Conservation (phyloP, 2,888 invertebrate genomes). For the Macrophya alboannulata region DNA sequence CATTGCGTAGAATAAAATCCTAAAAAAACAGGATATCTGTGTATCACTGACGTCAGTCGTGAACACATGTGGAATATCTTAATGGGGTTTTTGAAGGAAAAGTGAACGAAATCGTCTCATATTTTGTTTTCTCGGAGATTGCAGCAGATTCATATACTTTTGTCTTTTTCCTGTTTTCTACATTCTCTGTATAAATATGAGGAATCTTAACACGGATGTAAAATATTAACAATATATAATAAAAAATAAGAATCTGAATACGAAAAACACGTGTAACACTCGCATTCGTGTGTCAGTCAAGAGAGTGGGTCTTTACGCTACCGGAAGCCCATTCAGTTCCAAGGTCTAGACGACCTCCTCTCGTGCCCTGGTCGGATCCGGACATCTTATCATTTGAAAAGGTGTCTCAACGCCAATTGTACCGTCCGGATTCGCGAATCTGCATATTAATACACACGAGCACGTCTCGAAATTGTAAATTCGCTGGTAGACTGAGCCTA, state of each 20-base stretch:
- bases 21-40: too few relatives aligned
- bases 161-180: too few relatives aligned
- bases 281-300: not conserved
- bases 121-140: too few relatives aligned
- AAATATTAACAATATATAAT: not conserved
- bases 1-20: too few relatives aligned
- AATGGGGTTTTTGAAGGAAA: too few relatives aligned
- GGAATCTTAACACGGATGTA: too few relatives aligned
- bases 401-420: not conserved
- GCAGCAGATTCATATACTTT: too few relatives aligned
- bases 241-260: not conserved
- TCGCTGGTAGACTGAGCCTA: not conserved
- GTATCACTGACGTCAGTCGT: too few relatives aligned
- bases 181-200: too few relatives aligned
- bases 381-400: conserved; percentile 9
- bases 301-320: not conserved
- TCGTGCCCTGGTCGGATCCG: not conserved
- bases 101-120: too few relatives aligned
- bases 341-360: conserved; percentile 30
- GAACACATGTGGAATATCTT: too few relatives aligned
- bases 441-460: not conserved
- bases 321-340: conserved; percentile 42
- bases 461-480: not conserved
- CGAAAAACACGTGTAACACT: conserved; percentile 4
- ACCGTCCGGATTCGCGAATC: not conserved